Percentiles rank a stretch among this genome's conserved stretches.
phyloP scores from a whole-genome alignment of 1,140 invertebrate species.

The Vanessa atalanta region DNA sequence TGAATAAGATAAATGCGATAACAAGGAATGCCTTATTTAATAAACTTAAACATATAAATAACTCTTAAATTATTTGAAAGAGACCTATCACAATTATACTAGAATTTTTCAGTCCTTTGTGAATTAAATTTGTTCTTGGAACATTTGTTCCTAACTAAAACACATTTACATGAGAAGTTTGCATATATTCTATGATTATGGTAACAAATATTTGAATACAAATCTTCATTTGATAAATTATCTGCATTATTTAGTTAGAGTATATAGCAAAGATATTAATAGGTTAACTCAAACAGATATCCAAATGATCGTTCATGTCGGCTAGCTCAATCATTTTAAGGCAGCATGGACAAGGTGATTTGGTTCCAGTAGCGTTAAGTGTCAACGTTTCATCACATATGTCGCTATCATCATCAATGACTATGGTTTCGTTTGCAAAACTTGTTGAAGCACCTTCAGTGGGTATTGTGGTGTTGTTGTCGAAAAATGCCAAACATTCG shows the following conservation, averaged over 20 bases:
- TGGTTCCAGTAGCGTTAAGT: conserved; percentile 72
- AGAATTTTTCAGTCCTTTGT: no score
- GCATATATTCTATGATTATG: background rate
- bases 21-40: no score
- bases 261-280: background rate
- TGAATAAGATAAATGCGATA: no score
- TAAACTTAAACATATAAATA: no score
- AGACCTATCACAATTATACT: no score
- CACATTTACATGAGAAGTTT: no score
- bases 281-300: conserved; percentile 59
- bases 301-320: conserved; percentile 74
- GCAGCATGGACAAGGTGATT: conserved; percentile 73
- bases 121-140: no score
- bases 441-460: conserved; percentile 55
- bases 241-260: background rate
- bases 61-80: no score
- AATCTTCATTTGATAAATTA: no score
- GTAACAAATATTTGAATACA: no score
- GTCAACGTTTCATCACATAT: conserved; percentile 60
- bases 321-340: conserved; percentile 68
- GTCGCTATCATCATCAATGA: conserved; percentile 64
- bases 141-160: no score
- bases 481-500: conserved; percentile 79
- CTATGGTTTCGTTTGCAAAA: conserved; percentile 49
- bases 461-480: conserved; percentile 53